Base-by-base conservation (phyloP, 2,888 invertebrate genomes). In the Apantesis nais region DNA sequence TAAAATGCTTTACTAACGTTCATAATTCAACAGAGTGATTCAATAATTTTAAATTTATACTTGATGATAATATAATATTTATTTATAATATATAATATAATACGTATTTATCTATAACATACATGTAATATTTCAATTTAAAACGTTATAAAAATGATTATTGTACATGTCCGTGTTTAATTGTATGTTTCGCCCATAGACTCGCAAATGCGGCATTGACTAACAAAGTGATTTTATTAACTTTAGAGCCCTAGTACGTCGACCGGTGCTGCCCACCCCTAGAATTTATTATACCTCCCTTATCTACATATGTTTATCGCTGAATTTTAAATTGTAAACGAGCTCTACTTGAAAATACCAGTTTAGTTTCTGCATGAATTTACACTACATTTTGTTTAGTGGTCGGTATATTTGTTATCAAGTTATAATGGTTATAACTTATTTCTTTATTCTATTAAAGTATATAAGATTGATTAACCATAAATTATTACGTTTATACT, bases 261-360 rank as follows among this genome's bases (percentile, higher is more conserved):
- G 79, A 74, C 80, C 79, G 82, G 81, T 79, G 83, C 84, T 83
- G 85, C 83, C 84, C 83, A 74, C 83, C 85, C 85, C 81, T 82
- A 83, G 86, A 89, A 93, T 93, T 91, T 92, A 93, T 92, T 92
- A 89, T 86, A 83, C 87, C 87, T 78, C 83, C 76, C 88, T 85
- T 90, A 92, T 93, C 91, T 93, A 90, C 92, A 92, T 92, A 90
- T 92, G 92, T 93, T 92, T 93, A 93, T 93, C 90, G 87, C 83
- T 83, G 88, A 89, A 91, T 92, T 93, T 93, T 91, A 93, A 93
- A 93, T 93, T 93, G 92, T 92, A 92, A 93, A 92, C 92, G 90
- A 90, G 90, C 88, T 86, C 85, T 79, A 87, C 87, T 89, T 87
- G 86, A 86, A 86, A 88, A 88, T 85, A 87, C 86, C 87, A 82